These are phyloP conservation scores for Theodoxus fluviatilis DNA, from an alignment of 2,888 invertebrate species.

Conservation along the genomic window DNA sequence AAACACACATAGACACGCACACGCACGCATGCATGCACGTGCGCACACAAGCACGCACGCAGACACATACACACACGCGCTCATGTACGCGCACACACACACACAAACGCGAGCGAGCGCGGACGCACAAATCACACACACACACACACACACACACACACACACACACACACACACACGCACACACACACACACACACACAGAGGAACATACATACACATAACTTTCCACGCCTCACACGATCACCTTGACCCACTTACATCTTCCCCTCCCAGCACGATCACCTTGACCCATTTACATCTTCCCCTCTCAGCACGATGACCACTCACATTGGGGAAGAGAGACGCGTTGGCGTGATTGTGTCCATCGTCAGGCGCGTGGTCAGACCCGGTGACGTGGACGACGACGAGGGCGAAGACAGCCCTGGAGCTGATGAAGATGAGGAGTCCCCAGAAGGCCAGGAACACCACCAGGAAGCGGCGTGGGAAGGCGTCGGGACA, in stretches of 20 bases:
- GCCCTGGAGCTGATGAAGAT: slow-evolving; percentile 37
- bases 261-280: too few relatives aligned
- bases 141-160: slow-evolving; percentile 16
- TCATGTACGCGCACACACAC: slow-evolving; percentile 1
- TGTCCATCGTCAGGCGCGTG: too few relatives aligned
- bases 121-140: not conserved
- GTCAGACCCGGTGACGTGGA: slow-evolving; percentile 29
- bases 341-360: too few relatives aligned
- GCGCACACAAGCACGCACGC: too few relatives aligned
- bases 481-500: slow-evolving; percentile 30
- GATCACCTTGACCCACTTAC: too few relatives aligned
- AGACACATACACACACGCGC: slow-evolving; percentile 10
- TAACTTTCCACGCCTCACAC: too few relatives aligned
- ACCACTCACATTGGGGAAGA: too few relatives aligned
- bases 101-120: not conserved
- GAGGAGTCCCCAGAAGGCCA: slow-evolving; percentile 36
- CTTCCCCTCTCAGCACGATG: too few relatives aligned
- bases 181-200: not conserved
- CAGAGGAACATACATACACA: too few relatives aligned
- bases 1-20: not conserved
- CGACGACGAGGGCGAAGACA: slow-evolving; percentile 37
- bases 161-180: slow-evolving; percentile 13
- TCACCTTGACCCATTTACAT: too few relatives aligned
- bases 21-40: too few relatives aligned
- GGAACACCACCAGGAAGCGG: slow-evolving; percentile 35